Evolutionary conservation across 2,797 vertebrate species (phyloP), one percentile per base, ranked within the genome.

Genomic region (Trematomus bernacchii): DNA sequence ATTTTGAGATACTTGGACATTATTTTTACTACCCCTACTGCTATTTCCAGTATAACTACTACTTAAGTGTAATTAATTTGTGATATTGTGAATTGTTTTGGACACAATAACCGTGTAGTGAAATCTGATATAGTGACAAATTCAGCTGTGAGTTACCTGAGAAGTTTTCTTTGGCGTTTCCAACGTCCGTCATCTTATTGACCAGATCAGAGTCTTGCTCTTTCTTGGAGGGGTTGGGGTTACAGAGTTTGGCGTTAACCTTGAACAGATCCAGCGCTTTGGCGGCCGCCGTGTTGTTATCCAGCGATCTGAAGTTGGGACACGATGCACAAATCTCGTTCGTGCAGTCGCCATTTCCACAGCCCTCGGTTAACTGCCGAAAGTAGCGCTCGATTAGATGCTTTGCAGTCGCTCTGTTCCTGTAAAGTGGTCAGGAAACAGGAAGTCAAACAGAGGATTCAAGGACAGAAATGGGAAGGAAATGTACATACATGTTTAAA

Each of bases 311-410:
- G 92, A 98, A 99, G 93, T 95, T 95, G 83, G 94, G 92, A 90
- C 96, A 97, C 85, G 98, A 99, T 92, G 98, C 98, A 91, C 98
- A 99, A 92, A 97, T 97, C 94, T 97, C 97, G 95, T 99, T 99
- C 90, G 97, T 96, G 96, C 98, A 99, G 96, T 96, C 96, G 94
- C 97, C 97, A 97, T 99, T 99, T 96, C 98, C 98, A 96, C 98
- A 99, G 96, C 98, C 98, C 89, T 99, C 97, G 12, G 98, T 99
- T 96, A 99, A 96, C 97, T 99, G 98, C 92, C 96, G 97, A 96
- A 99, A 99, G 96, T 99, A 99, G 96, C 98, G 98, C 96, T 99
- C 98, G 93, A 99, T 99, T 95, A 99, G 96, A 96, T 99, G 97
- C 96, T 99, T 99, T 94, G 98, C 98, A 95, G 98, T 97, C 90